Conservation (phyloP, 2,113 vertebrate species). For the Zapornia atra region DNA sequence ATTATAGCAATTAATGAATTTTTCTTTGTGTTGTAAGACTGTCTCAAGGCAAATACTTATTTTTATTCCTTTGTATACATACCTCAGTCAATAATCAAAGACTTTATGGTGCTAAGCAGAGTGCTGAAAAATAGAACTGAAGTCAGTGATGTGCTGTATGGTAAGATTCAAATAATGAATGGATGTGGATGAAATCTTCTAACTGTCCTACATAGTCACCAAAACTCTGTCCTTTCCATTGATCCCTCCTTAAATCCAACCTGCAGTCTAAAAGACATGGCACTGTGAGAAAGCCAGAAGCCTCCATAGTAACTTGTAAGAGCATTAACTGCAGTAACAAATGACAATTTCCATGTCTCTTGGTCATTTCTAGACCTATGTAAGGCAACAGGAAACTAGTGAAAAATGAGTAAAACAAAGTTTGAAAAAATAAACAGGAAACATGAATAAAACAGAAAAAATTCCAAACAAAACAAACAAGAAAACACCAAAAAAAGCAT, state of each 20-base stretch:
- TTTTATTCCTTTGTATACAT: not conserved
- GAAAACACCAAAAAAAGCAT: too few relatives aligned
- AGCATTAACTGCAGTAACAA: not conserved
- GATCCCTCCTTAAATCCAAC: not conserved
- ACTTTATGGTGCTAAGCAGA: not conserved
- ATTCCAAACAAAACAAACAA: not conserved
- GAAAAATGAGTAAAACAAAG: not conserved
- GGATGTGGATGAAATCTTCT: not conserved
- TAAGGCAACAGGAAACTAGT: not conserved
- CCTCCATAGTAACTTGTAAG: not conserved
- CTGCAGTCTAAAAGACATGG: not conserved
- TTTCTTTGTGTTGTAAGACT: not conserved
- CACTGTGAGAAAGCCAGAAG: not conserved
- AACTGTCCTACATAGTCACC: accelerated
- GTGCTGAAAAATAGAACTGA: not conserved
- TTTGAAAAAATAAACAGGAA: not conserved
- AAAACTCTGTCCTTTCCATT: not conserved
- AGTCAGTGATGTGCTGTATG: accelerated
- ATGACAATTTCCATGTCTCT: not conserved
- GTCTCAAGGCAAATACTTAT: not conserved
- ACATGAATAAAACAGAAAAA: not conserved
- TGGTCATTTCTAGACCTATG: not conserved
- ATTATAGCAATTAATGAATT: not conserved
- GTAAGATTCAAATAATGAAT: not conserved
- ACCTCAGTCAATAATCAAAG: not conserved